Conservation (phyloP, 2,888 invertebrate genomes). For the Silvanus unidentatus region DNA sequence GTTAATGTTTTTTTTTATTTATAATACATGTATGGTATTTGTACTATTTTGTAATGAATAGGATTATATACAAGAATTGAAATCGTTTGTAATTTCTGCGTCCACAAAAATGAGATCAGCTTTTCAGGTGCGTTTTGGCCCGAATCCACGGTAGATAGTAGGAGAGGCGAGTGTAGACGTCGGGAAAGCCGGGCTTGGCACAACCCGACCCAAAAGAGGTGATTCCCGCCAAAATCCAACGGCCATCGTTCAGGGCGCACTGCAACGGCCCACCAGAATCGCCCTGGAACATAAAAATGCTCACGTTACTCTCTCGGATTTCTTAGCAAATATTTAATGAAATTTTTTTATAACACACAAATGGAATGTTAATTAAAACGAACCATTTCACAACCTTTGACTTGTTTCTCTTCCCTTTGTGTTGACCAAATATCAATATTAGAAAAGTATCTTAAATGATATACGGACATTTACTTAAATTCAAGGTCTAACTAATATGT, state of each 20-base stretch:
- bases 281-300: conserved; percentile 54
- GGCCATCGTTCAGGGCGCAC: conserved; percentile 69
- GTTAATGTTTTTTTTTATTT: conserved; percentile 7
- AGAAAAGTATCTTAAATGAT: too few relatives aligned
- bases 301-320: too few relatives aligned
- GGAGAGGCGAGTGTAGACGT: conserved; percentile 79
- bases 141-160: conserved; percentile 80
- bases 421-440: too few relatives aligned
- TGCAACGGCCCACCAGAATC: conserved; percentile 89
- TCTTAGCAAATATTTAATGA: too few relatives aligned
- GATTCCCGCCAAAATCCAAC: conserved; percentile 83
- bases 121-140: conserved; percentile 5
- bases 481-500: too few relatives aligned
- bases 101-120: conserved; percentile 4
- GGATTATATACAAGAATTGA: too few relatives aligned
- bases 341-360: too few relatives aligned
- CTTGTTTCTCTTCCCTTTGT: too few relatives aligned
- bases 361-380: too few relatives aligned
- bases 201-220: conserved; percentile 92
- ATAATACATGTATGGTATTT: conserved; percentile 7
- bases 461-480: too few relatives aligned
- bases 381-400: too few relatives aligned
- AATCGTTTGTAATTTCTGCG: background rate
- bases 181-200: conserved; percentile 80
- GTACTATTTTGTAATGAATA: conserved; percentile 11